These are phyloP conservation scores for Aplochiton taeniatus DNA, from an alignment of 2,797 vertebrate species.

Conservation along the genomic window DNA sequence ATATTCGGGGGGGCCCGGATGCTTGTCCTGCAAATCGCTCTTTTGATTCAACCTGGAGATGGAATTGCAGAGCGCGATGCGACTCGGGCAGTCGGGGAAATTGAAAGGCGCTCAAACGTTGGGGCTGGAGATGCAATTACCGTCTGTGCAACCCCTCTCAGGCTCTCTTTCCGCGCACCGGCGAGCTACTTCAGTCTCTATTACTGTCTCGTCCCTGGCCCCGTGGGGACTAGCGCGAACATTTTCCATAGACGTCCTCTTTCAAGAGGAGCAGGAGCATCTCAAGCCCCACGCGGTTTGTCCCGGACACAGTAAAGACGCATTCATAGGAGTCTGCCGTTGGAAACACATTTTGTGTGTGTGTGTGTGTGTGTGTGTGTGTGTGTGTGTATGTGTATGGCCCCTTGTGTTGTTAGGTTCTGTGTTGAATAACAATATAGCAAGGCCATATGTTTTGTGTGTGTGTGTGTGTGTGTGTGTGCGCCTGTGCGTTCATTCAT, in stretches of 20 bases:
- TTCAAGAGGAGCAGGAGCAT: slow-evolving; percentile 7
- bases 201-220: not conserved
- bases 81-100: slow-evolving; percentile 42
- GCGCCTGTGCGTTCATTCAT: slow-evolving; percentile 13
- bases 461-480: slow-evolving; percentile 13
- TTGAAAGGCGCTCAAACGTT: slow-evolving; percentile 31
- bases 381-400: slow-evolving; percentile 6
- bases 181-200: slow-evolving; percentile 19
- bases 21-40: slow-evolving; percentile 5
- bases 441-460: not conserved
- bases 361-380: not conserved
- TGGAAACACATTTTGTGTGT: slow-evolving; percentile 11
- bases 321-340: not conserved
- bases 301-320: slow-evolving; percentile 7
- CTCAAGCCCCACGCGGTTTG: slow-evolving; percentile 4
- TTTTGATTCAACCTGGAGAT: not conserved
- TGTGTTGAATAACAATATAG: not conserved
- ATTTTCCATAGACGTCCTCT: slow-evolving; percentile 23
- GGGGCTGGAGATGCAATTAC: slow-evolving; percentile 21
- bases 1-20: too few species aligned
- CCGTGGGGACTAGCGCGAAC: slow-evolving; percentile 21
- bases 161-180: slow-evolving; percentile 4
- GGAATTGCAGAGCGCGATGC: slow-evolving; percentile 13
- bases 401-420: not conserved
- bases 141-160: slow-evolving; percentile 27